phyloP scores from a whole-genome alignment of 2,797 vertebrate species.

The Urophycis tenuis region DNA sequence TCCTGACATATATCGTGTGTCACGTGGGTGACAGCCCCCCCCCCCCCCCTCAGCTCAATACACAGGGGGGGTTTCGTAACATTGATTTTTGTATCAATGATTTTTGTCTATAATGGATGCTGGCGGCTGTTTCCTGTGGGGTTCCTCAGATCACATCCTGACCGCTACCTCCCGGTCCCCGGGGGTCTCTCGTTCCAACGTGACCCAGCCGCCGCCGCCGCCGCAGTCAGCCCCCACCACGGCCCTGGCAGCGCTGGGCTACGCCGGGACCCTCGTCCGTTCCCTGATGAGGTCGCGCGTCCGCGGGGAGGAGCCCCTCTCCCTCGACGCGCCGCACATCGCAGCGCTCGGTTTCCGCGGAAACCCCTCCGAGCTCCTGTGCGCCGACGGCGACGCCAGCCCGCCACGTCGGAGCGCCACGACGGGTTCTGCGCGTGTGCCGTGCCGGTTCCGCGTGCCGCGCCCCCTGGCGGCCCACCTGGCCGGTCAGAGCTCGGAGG shows the following conservation, averaged over 20 bases:
- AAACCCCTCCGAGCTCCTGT: conserved; percentile 62
- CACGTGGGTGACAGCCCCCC: no score
- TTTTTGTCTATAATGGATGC: background rate
- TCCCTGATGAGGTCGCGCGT: conserved; percentile 56
- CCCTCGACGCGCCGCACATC: conserved; percentile 57
- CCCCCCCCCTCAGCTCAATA: no score
- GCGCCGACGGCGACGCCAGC: conserved; percentile 25
- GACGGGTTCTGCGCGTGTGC: background rate
- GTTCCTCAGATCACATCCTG: conserved; percentile 61
- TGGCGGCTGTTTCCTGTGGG: conserved; percentile 7
- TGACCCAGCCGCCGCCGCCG: background rate
- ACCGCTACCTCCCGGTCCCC: conserved; percentile 43
- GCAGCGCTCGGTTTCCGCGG: conserved; percentile 57
- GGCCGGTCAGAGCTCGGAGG: conserved; percentile 47
- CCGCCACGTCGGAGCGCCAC: background rate
- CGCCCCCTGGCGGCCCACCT: conserved; percentile 53
- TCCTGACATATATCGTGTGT: no score
- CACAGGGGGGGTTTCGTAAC: no score
- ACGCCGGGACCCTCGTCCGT: conserved; percentile 58
- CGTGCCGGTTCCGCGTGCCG: conserved; percentile 66
- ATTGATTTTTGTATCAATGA: background rate
- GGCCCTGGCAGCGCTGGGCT: conserved; percentile 50
- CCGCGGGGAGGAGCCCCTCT: conserved; percentile 49
- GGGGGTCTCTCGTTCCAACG: conserved; percentile 11
- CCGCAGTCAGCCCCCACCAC: conserved; percentile 31